These are phyloP conservation scores for Andrena trimmerana DNA, from an alignment of 2,888 invertebrate genomes.

Conservation along the genomic window DNA sequence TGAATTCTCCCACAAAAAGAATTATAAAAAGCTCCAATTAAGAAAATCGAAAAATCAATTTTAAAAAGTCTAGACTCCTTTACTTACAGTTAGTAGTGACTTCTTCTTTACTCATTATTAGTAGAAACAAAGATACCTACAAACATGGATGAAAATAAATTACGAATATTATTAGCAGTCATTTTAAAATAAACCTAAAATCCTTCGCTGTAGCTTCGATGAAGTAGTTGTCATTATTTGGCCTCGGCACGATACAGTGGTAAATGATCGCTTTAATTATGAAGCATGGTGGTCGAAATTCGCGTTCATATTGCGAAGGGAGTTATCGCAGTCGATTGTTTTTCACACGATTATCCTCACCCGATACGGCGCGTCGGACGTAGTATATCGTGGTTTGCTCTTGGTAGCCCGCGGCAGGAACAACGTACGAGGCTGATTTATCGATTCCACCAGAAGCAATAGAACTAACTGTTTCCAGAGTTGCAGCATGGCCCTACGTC, in stretches of 20 bases:
- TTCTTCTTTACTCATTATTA: too few species aligned
- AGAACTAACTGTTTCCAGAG: conserved; percentile 45
- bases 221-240: too few species aligned
- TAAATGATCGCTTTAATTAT: not conserved
- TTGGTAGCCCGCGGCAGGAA: conserved; percentile 35
- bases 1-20: too few species aligned
- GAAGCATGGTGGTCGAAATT: not conserved
- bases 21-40: too few species aligned
- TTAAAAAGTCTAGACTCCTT: too few species aligned
- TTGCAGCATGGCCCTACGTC: conserved; percentile 15
- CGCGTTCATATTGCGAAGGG: not conserved
- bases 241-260: too few species aligned
- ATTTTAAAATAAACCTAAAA: not conserved
- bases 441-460: conserved; percentile 51
- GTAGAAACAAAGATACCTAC: too few species aligned
- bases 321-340: conserved; percentile 36
- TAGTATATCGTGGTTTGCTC: conserved; percentile 33
- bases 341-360: conserved; percentile 49
- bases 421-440: conserved; percentile 59
- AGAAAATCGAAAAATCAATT: too few species aligned
- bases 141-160: too few species aligned
- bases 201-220: too few species aligned
- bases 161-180: not conserved
- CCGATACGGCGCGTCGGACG: conserved; percentile 18
- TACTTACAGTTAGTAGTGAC: too few species aligned